Evolutionary conservation across 2,888 invertebrate genomes (phyloP), one percentile per base, ranked within the genome.

Genomic region (Patella depressa): DNA sequence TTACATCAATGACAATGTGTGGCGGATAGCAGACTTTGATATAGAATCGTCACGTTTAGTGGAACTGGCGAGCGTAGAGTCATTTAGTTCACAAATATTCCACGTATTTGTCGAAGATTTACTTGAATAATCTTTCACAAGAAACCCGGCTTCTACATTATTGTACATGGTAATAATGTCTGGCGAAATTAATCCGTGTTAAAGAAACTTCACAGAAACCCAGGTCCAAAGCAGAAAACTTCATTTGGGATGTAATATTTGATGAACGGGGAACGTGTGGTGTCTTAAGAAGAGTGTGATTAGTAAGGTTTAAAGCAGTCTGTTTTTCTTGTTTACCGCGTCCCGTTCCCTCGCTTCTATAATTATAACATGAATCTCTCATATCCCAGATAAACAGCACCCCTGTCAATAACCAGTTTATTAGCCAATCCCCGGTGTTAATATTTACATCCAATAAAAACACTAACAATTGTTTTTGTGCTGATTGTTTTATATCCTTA

Each of bases 81-180:
- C 45, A 45, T 45, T 45, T 45, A 45, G 45, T 45, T 45, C 45
- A 45, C 45, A 45, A 45, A 45, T 45, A 45, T 65, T 19, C 24
- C 24, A 24, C 24, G 19, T 65, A 65, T 65, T 65, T 65, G 65
- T 19, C 24, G 15, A 65, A 65, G 65, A 65, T 65, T 65, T 65
- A 65, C 19, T 65, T 65, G 19, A 65, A 65, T 24, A 65, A 19
- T 65, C 65, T 24, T 65, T 65, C 65, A 65, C 19, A 45, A 45
- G 45, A 45, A 45, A 9, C 45, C 9, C 45, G 9, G 45, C 45
- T 45, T 45, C 7, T 45, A 45, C 45, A 45, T 45, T 45, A 65
- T 65, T 65, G 65, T 24, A 65, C 65, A 65, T 65, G 65, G 65
- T 65, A 65, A 65, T 65, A 24, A 65, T 24, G 65, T 65, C 65